These are phyloP conservation scores for Drosophila chauvacae DNA, from an alignment of 1,140 invertebrate species.

Conservation along the genomic window DNA sequence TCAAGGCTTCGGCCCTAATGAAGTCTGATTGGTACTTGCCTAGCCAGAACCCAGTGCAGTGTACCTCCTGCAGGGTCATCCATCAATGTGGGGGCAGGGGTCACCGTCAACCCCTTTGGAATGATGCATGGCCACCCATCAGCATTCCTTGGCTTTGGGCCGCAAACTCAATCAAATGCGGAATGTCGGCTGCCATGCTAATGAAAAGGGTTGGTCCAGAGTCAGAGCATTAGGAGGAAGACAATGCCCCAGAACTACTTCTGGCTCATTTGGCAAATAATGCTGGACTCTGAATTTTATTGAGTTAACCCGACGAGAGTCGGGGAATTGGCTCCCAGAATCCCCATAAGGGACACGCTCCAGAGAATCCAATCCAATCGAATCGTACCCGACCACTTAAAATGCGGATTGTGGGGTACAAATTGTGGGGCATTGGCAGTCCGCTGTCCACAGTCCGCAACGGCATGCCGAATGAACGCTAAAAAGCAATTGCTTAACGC, in stretches of 20 bases:
- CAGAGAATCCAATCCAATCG: conserved; percentile 50
- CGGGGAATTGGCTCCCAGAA: conserved; percentile 11
- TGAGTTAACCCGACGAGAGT: conserved; percentile 29
- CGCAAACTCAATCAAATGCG: conserved; percentile 41
- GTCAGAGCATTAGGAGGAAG: conserved; percentile 4
- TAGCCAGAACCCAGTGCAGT: conserved; percentile 21
- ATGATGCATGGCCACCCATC: conserved; percentile 54
- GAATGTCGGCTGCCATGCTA: conserved; percentile 50
- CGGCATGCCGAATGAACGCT: conserved; percentile 50
- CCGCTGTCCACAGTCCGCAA: conserved; percentile 4
- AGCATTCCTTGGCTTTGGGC: conserved; percentile 33
- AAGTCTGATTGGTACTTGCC: conserved; percentile 41
- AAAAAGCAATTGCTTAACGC: conserved; percentile 68
- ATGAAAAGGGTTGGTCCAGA: conserved; percentile 51
- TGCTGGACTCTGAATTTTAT: conserved; percentile 48
- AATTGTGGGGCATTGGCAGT: conserved; percentile 20
- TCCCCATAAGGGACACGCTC: conserved; percentile 31
- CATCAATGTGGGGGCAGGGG: conserved; percentile 15
- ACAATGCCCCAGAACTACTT: conserved; percentile 57
- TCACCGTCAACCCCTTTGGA: conserved; percentile 2
- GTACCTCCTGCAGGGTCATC: conserved; percentile 22
- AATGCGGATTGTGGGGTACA: conserved; percentile 28
- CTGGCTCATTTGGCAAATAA: conserved; percentile 72
- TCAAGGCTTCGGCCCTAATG: conserved; percentile 35
- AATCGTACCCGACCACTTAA: conserved; percentile 43